Conservation (phyloP, 2,888 invertebrate species). For the Campaea margaritaria region DNA sequence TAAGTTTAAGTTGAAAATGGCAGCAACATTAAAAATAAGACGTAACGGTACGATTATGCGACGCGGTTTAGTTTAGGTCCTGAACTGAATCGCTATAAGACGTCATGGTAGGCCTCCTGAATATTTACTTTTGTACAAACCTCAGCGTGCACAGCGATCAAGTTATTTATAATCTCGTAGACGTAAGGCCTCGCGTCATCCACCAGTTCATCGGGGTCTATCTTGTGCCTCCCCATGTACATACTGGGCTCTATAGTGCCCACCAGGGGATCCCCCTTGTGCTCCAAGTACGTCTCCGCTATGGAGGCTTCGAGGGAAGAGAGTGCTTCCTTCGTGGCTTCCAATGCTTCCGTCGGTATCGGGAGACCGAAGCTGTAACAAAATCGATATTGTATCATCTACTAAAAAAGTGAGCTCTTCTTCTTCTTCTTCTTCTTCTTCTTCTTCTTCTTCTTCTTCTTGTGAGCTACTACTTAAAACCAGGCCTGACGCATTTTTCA, state of each 20-base stretch:
- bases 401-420: no score
- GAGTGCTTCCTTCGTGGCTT: constrained; percentile 87
- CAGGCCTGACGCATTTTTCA: no score
- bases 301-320: constrained; percentile 86
- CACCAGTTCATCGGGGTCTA: constrained; percentile 91
- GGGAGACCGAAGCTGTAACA: constrained; percentile 88
- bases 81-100: no score
- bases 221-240: constrained; percentile 95
- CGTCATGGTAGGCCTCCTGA: no score
- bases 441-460: no score
- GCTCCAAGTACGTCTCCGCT: constrained; percentile 93
- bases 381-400: not conserved
- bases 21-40: no score
- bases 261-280: constrained; percentile 96
- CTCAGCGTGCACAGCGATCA: constrained; percentile 92
- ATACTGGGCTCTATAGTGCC: constrained; percentile 98
- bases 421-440: no score
- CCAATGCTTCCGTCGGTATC: constrained; percentile 88
- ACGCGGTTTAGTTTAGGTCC: no score
- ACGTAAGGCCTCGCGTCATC: constrained; percentile 94
- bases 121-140: constrained; percentile 65
- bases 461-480: no score
- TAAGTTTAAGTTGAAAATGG: no score
- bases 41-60: no score
- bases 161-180: constrained; percentile 93